Evolutionary conservation across 2,797 vertebrate species (phyloP).

Genomic region (Sebastolobus alascanus): DNA sequence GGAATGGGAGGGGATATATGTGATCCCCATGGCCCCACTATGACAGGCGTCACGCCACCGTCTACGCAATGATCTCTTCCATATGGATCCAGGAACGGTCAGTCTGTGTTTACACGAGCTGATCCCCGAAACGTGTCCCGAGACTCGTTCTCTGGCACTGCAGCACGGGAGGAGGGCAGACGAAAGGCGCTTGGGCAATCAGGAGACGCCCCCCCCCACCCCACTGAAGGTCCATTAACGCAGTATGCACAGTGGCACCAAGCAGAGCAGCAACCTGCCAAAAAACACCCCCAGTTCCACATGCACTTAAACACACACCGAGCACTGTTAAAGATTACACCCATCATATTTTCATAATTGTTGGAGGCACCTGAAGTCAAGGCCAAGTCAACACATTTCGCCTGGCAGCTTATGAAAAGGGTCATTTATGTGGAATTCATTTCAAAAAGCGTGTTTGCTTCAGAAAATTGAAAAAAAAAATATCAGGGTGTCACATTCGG

Average conservation of each 20-base stretch:
- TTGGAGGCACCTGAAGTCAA: conserved; percentile 77
- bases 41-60: conserved; percentile 71
- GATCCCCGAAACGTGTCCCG: conserved; percentile 75
- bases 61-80: conserved; percentile 79
- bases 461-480: conserved; percentile 70
- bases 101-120: conserved; percentile 77
- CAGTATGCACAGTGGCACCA: conserved; percentile 69
- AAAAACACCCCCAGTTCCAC: conserved; percentile 53
- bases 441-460: conserved; percentile 70
- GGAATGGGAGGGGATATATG: conserved; percentile 56
- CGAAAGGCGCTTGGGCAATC: conserved; percentile 66
- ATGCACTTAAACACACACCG: conserved; percentile 65
- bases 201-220: conserved; percentile 45
- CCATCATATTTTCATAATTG: conserved; percentile 84
- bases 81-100: conserved; percentile 79
- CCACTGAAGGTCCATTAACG: conserved; percentile 64
- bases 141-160: conserved; percentile 61
- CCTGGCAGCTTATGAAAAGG: conserved; percentile 81
- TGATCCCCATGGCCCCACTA: conserved; percentile 64
- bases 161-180: conserved; percentile 53
- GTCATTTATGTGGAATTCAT: conserved; percentile 70
- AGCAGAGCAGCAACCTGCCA: conserved; percentile 59
- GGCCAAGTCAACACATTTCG: conserved; percentile 82
- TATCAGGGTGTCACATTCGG: conserved; percentile 66
- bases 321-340: conserved; percentile 71